phyloP scores from a whole-genome alignment of 2,113 vertebrate genomes.

The Trachemys scripta region DNA sequence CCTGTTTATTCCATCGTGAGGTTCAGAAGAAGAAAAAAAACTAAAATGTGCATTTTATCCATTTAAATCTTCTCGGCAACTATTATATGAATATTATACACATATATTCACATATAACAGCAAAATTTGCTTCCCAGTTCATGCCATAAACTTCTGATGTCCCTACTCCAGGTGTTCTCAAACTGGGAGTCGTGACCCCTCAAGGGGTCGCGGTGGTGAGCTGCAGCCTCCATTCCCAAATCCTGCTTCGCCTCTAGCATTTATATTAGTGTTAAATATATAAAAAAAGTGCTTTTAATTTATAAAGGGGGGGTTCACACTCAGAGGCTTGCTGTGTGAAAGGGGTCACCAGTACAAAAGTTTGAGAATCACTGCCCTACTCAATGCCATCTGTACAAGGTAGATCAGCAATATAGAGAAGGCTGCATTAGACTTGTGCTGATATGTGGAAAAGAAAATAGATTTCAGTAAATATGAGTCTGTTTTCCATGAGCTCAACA shows the following conservation, averaged over 20 bases:
- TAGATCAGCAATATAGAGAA: neutral
- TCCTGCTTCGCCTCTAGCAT: no score
- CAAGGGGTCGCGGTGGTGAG: no score
- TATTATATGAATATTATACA: neutral
- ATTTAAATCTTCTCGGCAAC: neutral
- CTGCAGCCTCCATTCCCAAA: no score
- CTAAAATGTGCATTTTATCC: constrained; percentile 21
- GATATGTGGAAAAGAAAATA: neutral
- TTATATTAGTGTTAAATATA: no score
- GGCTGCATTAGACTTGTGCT: neutral
- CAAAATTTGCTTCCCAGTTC: constrained; percentile 25
- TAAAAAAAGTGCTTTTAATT: no score
- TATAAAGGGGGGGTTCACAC: no score
- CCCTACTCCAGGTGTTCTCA: no score
- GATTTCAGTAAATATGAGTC: neutral
- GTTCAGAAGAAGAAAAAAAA: constrained; percentile 8
- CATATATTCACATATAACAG: neutral
- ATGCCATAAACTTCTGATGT: neutral
- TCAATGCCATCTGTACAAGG: neutral
- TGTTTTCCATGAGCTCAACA: neutral
- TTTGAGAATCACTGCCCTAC: neutral
- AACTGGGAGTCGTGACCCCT: no score
- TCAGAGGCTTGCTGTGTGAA: no score
- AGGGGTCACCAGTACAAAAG: no score
- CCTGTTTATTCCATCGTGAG: constrained; percentile 37